Base-by-base conservation (phyloP, 2,888 invertebrate genomes). In the Noctua comes region DNA sequence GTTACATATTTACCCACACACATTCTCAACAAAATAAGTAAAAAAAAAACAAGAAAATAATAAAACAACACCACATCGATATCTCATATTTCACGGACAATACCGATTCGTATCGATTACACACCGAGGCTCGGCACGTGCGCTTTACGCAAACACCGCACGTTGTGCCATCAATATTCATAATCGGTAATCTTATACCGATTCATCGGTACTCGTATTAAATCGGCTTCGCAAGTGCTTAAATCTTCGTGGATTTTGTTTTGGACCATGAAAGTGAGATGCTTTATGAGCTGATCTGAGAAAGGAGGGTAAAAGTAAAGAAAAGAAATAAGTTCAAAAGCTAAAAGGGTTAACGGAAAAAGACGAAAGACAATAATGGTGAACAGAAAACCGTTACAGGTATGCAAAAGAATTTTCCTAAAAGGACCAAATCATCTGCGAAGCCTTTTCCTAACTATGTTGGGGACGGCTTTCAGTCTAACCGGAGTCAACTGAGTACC, bases 131-230 rank as follows among this genome's bases (percentile, higher is more conserved):
- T 77, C 77, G 78, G 76, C 88, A 88, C 87, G 87, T 89, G 86
- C 87, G 71, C 51, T 76, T 80, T 71, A 73, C 76, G 80, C 85
- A 88, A 81, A 88, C 90, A 89, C 69, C 81, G 78, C 84, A 82
- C 86, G 84, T 77, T 76, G 65, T 46, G 62, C 66, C 74, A 90
- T 89, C 81, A 88, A 89, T 88, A 90, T 89, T 90, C 90, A 88
- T 88, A 85, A 82, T 88, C 82, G 80, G 83, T 88, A 83, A 85
- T 90, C 85, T 81, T 79, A 79, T 80, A 89, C 82, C 84, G 86
- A 89, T 86, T 84, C 88, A 88, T 88, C 79, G 80, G 73, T 79
- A 64, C 68, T 70, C 46, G 62, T 68, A 64, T 84, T 77, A 80
- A 77, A 82, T 84, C 36, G 72, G 68, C 64, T 73, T 80, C 64